Base-by-base conservation (phyloP, 2,113 vertebrate species). In the Hypocryptadius cinnamomeus region DNA sequence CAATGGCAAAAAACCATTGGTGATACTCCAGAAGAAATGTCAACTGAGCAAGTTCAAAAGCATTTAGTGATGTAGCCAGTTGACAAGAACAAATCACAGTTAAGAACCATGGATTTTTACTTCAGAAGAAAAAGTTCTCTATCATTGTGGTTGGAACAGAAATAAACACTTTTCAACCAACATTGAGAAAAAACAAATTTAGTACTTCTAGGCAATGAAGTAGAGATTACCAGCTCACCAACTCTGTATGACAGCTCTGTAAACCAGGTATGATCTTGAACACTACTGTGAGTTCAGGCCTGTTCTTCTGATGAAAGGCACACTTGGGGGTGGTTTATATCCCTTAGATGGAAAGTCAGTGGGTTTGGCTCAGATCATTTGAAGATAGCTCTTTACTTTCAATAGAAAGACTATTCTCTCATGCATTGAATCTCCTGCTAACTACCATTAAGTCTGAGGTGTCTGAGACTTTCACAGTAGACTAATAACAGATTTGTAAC, bases 401-500 rank as follows among this genome's bases (percentile, higher is more conserved):
- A 68, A 74, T 23, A 79, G 68, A 77, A 92, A 74, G 76, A 73
- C 11, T 66, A 1, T 47, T 66, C 15, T 68, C 15, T 79, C 19
- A 8, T 51, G 53, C 21, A 28, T 85, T 93, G 84, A 59, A 63
- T 70, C 31, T 69, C 39, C 40, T 28, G 30, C 70, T 78, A 90
- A 47, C 44, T 68, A 18, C 22, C 47, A 45, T 60, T 64, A 70
- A 85, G 57, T 42, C 31, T 63, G 17, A 71, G 30, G 14, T 78
- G 31, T 68, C 84, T 73, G 87, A 68, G 27, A 53, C 61, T 87
- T 77, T 81, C 64, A 48, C 24, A 93, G 79, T 69, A 79, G 22
- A 42, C n/a, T 45, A 64, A 61, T 37, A 83, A 86, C 33, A 90
- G 39, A 57, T 72, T 59, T 93, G 66, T 92, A 95, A 30, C 9